These are phyloP conservation scores for Paraescarpia echinospica DNA, from an alignment of 1,140 invertebrate species.

Conservation along the genomic window DNA sequence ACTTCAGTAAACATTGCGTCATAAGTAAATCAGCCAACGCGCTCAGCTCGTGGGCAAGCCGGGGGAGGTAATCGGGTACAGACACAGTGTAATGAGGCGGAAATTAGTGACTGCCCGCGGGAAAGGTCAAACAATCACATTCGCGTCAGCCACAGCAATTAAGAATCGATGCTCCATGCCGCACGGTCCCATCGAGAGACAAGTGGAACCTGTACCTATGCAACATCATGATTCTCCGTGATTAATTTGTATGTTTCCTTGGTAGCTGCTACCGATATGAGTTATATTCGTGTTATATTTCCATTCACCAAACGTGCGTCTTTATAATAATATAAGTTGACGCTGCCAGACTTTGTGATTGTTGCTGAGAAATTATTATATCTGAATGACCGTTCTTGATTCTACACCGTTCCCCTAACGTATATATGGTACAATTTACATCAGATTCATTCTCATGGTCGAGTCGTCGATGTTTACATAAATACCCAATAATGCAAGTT, in stretches of 20 bases:
- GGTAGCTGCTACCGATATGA: background rate
- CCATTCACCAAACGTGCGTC: background rate
- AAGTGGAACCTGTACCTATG: background rate
- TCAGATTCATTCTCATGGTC: too few relatives aligned
- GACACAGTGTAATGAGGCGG: background rate
- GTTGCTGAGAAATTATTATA: background rate
- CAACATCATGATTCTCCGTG: background rate
- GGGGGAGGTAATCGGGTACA: background rate
- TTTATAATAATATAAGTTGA: too few relatives aligned
- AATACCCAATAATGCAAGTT: too few relatives aligned
- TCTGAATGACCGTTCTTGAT: background rate
- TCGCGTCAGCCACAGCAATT: background rate
- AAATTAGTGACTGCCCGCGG: background rate
- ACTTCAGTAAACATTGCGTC: background rate
- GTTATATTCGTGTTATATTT: background rate
- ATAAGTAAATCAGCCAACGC: background rate
- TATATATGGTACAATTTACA: background rate
- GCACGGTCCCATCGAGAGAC: background rate
- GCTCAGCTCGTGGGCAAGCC: background rate
- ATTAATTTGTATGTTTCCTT: background rate
- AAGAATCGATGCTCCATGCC: background rate
- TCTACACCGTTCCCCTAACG: background rate
- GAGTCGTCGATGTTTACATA: too few relatives aligned
- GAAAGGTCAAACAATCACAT: background rate
- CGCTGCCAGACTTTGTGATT: too few relatives aligned